Evolutionary conservation across 2,888 invertebrate species (phyloP).

Genomic region (Oscheius myriophilus): DNA sequence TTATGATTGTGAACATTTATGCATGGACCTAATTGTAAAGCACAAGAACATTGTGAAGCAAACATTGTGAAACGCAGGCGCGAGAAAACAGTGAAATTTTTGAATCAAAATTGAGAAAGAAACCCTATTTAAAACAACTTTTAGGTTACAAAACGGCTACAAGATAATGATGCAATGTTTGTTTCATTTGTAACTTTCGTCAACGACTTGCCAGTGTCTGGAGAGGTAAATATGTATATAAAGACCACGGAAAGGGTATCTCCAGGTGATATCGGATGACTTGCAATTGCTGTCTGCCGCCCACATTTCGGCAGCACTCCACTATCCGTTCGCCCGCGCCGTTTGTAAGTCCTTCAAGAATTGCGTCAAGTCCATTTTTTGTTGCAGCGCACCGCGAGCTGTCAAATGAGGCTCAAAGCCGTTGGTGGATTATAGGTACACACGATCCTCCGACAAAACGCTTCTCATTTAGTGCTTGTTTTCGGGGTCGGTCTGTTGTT

Average conservation of each 20-base stretch:
- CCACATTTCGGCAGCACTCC: slow-evolving; percentile 40
- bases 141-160: background rate
- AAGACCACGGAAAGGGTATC: background rate
- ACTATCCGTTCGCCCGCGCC: slow-evolving; percentile 31
- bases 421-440: slow-evolving; percentile 30
- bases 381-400: slow-evolving; percentile 15
- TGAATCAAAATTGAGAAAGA: no score
- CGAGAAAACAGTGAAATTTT: no score
- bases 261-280: slow-evolving; percentile 45
- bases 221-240: slow-evolving; percentile 32
- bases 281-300: slow-evolving; percentile 34
- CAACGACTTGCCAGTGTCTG: slow-evolving; percentile 29
- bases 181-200: slow-evolving; percentile 38
- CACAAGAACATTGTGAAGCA: no score
- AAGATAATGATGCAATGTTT: background rate
- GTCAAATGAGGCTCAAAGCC: slow-evolving; percentile 1
- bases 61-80: no score
- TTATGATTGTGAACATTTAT: no score
- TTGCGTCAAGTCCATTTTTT: background rate
- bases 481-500: slow-evolving; percentile 34
- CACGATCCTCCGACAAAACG: background rate
- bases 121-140: no score
- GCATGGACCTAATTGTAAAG: no score
- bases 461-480: slow-evolving; percentile 15
- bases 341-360: slow-evolving; percentile 14